A percentile compares a stretch with the other conserved stretches of the same genome.
Evolutionary conservation across 2,797 vertebrate genomes (phyloP).

Genomic region (Cirrhinus molitorella): DNA sequence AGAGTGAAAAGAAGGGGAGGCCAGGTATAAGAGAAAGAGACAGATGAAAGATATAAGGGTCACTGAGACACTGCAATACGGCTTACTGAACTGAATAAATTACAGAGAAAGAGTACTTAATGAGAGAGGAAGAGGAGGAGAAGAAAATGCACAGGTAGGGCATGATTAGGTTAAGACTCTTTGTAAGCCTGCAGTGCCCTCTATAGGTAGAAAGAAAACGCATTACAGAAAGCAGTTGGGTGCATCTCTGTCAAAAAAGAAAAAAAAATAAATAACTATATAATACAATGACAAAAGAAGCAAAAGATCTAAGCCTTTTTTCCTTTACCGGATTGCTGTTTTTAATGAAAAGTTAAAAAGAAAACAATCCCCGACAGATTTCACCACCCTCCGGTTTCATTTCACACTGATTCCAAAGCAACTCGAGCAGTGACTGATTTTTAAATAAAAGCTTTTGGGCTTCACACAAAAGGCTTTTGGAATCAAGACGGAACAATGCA

Average conservation of each 20-base stretch:
- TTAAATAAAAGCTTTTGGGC: conserved; percentile 35
- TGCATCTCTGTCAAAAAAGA: conserved; percentile 22
- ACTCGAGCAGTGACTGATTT: conserved; percentile 21
- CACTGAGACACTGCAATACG: conserved; percentile 36
- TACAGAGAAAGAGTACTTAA: conserved; percentile 32
- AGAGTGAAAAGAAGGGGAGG: conserved; percentile 23
- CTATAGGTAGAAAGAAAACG: conserved; percentile 22
- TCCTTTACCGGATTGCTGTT: conserved; percentile 19
- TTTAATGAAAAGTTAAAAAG: conserved; percentile 37
- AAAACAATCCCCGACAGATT: conserved; percentile 40
- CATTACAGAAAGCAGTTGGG: not conserved
- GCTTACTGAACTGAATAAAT: conserved; percentile 48
- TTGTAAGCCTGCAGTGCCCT: conserved; percentile 43
- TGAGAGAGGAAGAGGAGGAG: conserved; percentile 34
- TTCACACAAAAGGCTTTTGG: conserved; percentile 37
- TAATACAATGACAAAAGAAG: conserved; percentile 28
- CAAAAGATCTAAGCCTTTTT: conserved; percentile 23
- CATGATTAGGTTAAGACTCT: not conserved
- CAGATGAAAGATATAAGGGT: conserved; percentile 46
- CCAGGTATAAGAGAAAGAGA: not conserved
- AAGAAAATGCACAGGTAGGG: conserved; percentile 13
- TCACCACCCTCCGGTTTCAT: conserved; percentile 40
- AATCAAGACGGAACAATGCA: conserved; percentile 36
- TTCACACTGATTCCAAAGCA: conserved; percentile 38
- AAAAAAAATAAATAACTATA: not conserved